Evolutionary conservation across 2,797 vertebrate genomes (phyloP), one percentile per base, ranked within the genome.

Genomic region (Lutjanus campechanus): DNA sequence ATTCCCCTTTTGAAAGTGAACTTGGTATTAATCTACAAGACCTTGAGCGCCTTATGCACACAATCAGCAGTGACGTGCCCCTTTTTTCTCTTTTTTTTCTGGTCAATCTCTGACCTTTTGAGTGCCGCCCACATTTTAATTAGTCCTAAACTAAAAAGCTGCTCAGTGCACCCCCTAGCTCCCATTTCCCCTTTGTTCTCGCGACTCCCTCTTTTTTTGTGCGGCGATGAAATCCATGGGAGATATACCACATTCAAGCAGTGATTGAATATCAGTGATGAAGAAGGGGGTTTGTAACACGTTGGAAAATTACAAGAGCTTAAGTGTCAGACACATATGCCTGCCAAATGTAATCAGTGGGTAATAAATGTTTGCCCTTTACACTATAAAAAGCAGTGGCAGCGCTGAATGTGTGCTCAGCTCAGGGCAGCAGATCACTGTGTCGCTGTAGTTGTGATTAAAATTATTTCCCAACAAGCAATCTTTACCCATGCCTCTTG

Each of bases 311-410:
- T 89, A 92, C 88, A 88, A 91, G 86, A 82, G 73, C 83, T 88
- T 85, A 86, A 89, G 88, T 82, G 90, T 93, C 88, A 91, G 88
- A 87, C 88, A 90, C 86, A 88, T 90, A 91, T 91, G 90, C 86
- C 83, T 92, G 91, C 93, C 92, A 92, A 93, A 91, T 87, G 90
- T 89, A 93, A 94, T 93, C 89, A 92, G 84, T 76, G 86, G 66
- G 73, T 92, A 91, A 94, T 93, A 90, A 90, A 92, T 89, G 87
- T 89, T 92, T 93, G 92, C 90, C 91, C 93, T 94, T 93, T 93
- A 89, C 87, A 81, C 85, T 65, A 68, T 88, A 85, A 88, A 87
- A 90, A 86, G 83, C 79, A 81, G 70, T 7, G 51, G 73, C 79
- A 44, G 83, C 13, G 8, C 76, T 83, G 76, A 82, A 87, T 91